Conservation (phyloP, 2,113 vertebrate species). For the Stomatorhinus ivindoensis region DNA sequence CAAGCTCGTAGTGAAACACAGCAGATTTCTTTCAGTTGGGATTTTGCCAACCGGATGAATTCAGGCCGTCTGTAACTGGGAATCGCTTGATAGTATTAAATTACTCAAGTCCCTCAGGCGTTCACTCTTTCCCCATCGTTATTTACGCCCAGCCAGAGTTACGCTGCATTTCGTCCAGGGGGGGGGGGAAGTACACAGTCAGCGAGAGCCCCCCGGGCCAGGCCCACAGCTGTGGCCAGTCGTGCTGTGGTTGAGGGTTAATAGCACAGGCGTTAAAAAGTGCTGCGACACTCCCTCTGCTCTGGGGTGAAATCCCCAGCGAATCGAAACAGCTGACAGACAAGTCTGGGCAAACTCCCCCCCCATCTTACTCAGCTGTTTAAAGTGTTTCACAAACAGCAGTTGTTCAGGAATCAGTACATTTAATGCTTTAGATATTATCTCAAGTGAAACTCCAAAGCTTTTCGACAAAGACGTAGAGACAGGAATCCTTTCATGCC, state of each 20-base stretch:
- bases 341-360: conserved; percentile 30
- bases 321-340: conserved; percentile 35
- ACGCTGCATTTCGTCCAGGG: conserved; percentile 40
- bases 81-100: neutral
- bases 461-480: neutral
- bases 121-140: neutral
- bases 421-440: neutral
- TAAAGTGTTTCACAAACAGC: conserved; percentile 34
- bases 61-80: neutral
- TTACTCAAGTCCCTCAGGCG: neutral
- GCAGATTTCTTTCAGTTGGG: conserved; percentile 42
- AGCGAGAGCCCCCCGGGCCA: conserved; percentile 36
- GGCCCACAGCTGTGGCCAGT: conserved; percentile 34
- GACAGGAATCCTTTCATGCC: neutral
- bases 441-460: neutral
- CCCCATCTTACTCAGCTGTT: conserved; percentile 26
- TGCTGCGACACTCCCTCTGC: neutral
- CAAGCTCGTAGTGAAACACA: conserved; percentile 46
- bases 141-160: conserved; percentile 24
- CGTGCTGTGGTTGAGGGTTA: neutral
- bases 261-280: conserved; percentile 9
- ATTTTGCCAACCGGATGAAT: neutral
- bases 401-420: conserved; percentile 21
- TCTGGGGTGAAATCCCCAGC: conserved; percentile 35
- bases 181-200: conserved; percentile 41